These are phyloP conservation scores for Eudyptes chrysolophus DNA, from an alignment of 2,113 vertebrate genomes.

Conservation along the genomic window DNA sequence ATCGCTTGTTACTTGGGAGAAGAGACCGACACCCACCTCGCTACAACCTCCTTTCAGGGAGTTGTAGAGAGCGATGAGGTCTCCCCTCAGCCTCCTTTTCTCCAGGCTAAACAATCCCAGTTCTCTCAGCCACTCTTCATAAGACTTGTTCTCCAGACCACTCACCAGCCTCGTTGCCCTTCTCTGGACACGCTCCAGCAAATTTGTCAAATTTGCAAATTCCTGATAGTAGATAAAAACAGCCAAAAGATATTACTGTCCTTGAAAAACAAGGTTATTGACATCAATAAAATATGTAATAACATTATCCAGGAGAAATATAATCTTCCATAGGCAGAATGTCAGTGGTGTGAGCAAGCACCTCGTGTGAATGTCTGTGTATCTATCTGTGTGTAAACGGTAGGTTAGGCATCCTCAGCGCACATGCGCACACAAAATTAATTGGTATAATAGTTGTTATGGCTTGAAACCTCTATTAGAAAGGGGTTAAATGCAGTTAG, in stretches of 20 bases:
- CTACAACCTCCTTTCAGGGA: no score
- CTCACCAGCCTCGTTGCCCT: no score
- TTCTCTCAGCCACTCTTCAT: no score
- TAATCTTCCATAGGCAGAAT: not conserved
- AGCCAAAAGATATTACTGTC: conserved; percentile 7
- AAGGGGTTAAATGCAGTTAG: not conserved
- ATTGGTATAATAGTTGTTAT: not conserved
- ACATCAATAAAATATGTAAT: not conserved
- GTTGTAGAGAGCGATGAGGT: no score
- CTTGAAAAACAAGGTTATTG: conserved; percentile 21
- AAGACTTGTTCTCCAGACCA: no score
- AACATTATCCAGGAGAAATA: not conserved
- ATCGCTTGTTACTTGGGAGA: no score
- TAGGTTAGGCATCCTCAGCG: not conserved
- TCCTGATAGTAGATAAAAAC: conserved; percentile 15
- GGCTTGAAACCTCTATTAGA: not conserved
- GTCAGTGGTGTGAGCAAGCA: not conserved
- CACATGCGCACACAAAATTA: not conserved
- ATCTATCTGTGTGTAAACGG: not conserved
- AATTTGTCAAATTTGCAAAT: not conserved
- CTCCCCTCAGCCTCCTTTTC: no score
- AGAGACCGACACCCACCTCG: no score
- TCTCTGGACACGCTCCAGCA: no score
- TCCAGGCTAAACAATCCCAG: no score
- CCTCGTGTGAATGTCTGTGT: not conserved